These are phyloP conservation scores for Puntigrus tetrazona DNA, from an alignment of 2,113 vertebrate species.

Conservation along the genomic window DNA sequence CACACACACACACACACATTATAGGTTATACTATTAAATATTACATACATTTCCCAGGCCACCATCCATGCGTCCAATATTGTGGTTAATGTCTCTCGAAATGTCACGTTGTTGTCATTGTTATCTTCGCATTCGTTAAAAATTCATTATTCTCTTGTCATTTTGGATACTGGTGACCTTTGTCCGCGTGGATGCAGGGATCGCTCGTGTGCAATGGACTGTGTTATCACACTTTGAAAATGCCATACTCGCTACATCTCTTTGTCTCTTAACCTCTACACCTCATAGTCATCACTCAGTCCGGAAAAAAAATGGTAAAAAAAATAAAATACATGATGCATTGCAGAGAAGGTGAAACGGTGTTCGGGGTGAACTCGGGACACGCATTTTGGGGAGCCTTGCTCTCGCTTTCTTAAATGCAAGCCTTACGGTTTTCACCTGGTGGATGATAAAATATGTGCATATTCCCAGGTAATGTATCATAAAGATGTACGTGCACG, in stretches of 20 bases:
- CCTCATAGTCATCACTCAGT: neutral
- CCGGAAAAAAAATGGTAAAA: neutral
- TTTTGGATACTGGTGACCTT: constrained; percentile 71
- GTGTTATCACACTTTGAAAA: constrained; percentile 76
- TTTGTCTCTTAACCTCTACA: constrained; percentile 40
- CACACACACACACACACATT: no score
- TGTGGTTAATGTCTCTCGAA: constrained; percentile 58
- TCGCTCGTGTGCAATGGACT: constrained; percentile 56
- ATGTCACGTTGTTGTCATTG: constrained; percentile 71
- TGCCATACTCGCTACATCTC: constrained; percentile 66
- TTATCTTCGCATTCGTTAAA: constrained; percentile 70
- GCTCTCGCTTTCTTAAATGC: neutral
- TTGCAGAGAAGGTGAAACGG: constrained; percentile 2
- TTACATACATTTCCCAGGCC: neutral
- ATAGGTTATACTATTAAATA: no score
- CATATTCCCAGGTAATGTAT: no score
- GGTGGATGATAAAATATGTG: neutral
- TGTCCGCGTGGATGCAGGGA: constrained; percentile 63
- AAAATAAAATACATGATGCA: neutral
- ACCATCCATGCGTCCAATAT: constrained; percentile 43
- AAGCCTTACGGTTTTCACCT: neutral
- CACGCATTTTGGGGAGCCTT: neutral
- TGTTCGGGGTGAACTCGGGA: neutral
- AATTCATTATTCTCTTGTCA: constrained; percentile 70
- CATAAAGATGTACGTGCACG: no score